Evolutionary conservation across 2,888 invertebrate genomes (phyloP), one percentile per base, ranked within the genome.

Genomic region (Cephus nigrinus): DNA sequence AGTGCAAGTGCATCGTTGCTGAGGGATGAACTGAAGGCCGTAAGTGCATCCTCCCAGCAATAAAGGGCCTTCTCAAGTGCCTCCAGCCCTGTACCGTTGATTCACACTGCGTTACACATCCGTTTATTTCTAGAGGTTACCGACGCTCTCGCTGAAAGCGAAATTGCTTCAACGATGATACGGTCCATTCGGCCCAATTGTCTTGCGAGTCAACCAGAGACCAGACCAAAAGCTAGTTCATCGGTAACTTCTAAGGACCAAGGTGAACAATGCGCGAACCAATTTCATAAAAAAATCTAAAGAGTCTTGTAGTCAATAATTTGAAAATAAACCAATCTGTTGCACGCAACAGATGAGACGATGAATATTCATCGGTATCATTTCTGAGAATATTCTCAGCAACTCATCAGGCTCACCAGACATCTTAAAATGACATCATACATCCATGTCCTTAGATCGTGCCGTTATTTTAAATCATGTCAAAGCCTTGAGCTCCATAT

Each of bases 41-140:
- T 95, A 83, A 98, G 92, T 15, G 98, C 98, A 92, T 98, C 98
- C 92, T 99, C 98, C 98, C 98, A 98, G 90, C 96, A 97, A 89
- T 96, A 96, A 84, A 98, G 96, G 81, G 97, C 97, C 31, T 96
- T 96, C 88, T 98, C 98, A 84, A 98, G 92, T 0, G 98, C 97
- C 92, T 98, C 98, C 96, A 98, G 96, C 68, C 98, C 97, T 96
- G 91, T 69, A 84, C 78, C 80, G 76, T 78, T 76, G 77, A 82
- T 79, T 82, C 31, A 84, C 76, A 80, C 78, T 76, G 78, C 78
- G 75, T 82, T 80, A 82, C 80, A 83, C 80, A 84, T 83, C 82
- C 80, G 81, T 83, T 84, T 80, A 74, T 74, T 74, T 74, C 80
- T 79, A 79, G 79, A 81, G 77, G 80, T 82, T 79, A 82, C 74